phyloP scores from a whole-genome alignment of 2,888 invertebrate genomes.

The Napeogenes inachia region DNA sequence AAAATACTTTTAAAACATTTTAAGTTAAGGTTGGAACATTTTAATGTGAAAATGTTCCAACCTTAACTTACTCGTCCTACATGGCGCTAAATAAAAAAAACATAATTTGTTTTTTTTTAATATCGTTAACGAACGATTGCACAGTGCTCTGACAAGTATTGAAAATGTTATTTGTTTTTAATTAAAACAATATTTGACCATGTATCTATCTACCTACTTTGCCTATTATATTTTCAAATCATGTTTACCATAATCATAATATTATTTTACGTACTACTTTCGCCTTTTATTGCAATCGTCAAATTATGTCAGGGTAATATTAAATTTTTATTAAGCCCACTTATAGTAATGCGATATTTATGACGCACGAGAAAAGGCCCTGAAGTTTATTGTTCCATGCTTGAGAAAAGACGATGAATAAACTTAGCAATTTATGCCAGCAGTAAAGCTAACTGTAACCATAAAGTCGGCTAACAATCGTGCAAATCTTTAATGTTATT shows the following conservation, averaged over 20 bases:
- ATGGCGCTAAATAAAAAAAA: too few species aligned
- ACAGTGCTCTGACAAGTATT: too few species aligned
- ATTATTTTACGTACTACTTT: conserved; percentile 11
- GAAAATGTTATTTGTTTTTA: too few species aligned
- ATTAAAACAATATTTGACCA: too few species aligned
- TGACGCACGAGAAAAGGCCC: conserved; percentile 54
- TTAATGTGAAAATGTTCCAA: too few species aligned
- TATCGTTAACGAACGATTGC: too few species aligned
- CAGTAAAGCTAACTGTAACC: conserved; percentile 53
- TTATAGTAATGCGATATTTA: conserved; percentile 71
- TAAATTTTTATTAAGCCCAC: conserved; percentile 63
- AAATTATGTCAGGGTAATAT: conserved; percentile 46
- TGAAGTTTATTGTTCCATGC: conserved; percentile 66
- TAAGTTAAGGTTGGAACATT: too few species aligned
- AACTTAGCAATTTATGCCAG: conserved; percentile 57
- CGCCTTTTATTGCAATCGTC: conserved; percentile 17
- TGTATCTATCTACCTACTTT: too few species aligned
- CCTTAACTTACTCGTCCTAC: too few species aligned
- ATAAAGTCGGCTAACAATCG: conserved; percentile 39
- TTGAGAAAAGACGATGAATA: conserved; percentile 59
- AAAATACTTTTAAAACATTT: too few species aligned
- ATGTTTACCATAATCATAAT: background rate
- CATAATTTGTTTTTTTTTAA: too few species aligned
- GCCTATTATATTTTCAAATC: background rate
- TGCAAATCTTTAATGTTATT: conserved; percentile 42